Conservation (phyloP, 2,888 invertebrate species). For the Noctua comes region DNA sequence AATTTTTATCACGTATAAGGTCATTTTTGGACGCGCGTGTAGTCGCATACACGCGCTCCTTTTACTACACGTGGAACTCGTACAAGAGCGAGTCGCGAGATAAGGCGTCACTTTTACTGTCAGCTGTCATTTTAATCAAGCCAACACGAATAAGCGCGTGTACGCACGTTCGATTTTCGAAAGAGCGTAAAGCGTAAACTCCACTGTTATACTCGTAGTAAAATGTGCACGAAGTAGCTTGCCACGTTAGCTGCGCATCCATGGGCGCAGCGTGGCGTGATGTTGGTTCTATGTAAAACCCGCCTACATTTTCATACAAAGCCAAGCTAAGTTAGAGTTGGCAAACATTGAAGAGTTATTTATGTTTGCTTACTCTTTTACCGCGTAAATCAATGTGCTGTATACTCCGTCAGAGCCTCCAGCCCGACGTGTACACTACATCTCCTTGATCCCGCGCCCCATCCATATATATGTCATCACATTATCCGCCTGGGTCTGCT, state of each 20-base stretch:
- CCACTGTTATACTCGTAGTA: not conserved
- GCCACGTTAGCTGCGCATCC: not conserved
- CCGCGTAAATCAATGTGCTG: not conserved
- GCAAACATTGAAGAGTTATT: not conserved
- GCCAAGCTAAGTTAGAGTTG: not conserved
- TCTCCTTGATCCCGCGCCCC: slow-evolving; percentile 6
- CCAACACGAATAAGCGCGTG: no score
- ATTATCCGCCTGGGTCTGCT: slow-evolving; percentile 16
- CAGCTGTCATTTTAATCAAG: no score
- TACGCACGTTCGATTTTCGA: no score
- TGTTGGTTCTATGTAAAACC: no score
- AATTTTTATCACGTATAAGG: no score
- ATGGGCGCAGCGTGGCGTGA: no score
- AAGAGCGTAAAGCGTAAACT: not conserved
- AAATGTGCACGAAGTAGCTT: not conserved
- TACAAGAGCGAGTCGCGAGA: not conserved
- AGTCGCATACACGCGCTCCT: no score
- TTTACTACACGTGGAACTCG: no score
- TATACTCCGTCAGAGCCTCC: not conserved
- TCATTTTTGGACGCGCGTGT: no score
- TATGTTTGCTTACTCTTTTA: not conserved
- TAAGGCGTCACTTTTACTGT: not conserved
- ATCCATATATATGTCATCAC: not conserved
- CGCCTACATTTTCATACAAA: not conserved
- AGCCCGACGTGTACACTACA: not conserved